Percentiles rank a stretch among this genome's conserved stretches.
phyloP scores from a whole-genome alignment of 2,113 vertebrate species.

The Corythornis vintsioides region DNA sequence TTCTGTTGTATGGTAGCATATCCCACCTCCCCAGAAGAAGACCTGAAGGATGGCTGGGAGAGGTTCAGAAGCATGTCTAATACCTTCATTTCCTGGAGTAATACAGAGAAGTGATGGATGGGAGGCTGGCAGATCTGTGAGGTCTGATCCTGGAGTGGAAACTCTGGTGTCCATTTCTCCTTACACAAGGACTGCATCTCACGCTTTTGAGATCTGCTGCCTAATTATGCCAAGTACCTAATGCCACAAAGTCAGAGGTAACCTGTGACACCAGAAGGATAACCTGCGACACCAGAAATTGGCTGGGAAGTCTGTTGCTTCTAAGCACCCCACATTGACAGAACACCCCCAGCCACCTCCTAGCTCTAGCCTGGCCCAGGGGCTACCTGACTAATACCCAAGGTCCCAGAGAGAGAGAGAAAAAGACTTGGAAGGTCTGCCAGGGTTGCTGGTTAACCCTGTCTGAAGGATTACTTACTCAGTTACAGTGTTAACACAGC shows the following conservation, averaged over 20 bases:
- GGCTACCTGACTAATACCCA: background rate
- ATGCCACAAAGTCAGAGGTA: background rate
- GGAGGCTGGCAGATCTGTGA: background rate
- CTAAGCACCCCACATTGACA: fast-evolving
- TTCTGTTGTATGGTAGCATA: background rate
- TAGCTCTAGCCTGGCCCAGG: background rate
- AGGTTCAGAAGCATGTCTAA: background rate
- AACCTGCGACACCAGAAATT: background rate
- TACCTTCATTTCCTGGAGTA: background rate
- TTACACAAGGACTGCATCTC: background rate
- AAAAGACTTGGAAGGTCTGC: background rate
- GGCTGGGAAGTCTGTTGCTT: background rate
- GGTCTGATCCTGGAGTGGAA: background rate
- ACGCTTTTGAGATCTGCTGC: background rate
- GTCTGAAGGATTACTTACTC: background rate
- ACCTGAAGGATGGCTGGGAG: background rate
- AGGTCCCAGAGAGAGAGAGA: background rate
- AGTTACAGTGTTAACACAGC: background rate
- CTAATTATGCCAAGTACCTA: background rate
- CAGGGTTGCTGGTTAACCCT: too few relatives aligned
- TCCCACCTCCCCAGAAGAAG: background rate
- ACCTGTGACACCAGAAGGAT: background rate
- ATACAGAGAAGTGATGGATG: fast-evolving
- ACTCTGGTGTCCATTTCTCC: background rate
- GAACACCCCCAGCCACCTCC: background rate